Base-by-base conservation (phyloP, 2,888 invertebrate species). In the Drosophila demipolita region DNA sequence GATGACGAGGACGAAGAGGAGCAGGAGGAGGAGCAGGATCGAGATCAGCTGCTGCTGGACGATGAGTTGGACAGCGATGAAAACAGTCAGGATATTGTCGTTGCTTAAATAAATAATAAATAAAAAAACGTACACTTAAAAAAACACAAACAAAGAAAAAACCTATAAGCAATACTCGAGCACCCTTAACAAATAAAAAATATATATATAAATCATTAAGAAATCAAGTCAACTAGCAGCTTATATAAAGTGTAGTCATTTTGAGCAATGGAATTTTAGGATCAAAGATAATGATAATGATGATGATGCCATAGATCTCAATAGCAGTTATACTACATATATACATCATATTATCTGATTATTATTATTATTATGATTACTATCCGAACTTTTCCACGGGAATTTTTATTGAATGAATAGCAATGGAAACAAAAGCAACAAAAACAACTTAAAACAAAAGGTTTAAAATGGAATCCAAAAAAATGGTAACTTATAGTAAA, bases 61-160 rank as follows among this genome's bases (percentile, higher is more conserved):
- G 75, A 78, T 35, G 87, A 95, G 40, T 70, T 88, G 48, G 90
- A 89, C 40, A 92, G 92, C 58, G 93, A 93, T 73, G 93, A 93
- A 66, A 93, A 93, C 70, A 93, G 93, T 54, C 93, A 93, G 74
- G 93, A 93, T 68, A 93, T 93, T 72, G 90, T 93, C 67, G 93
- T 93, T 68, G 92, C 92, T 78, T 93, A 93, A 45, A 45, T 45
- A 45, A 45, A 45, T 45, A 23, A 15, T 15, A 23, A 45, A 23
- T 23, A 23, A 26, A 75, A 26, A 57, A 42, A n/a, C 49, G 20
- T 59, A 62, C 53, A 66, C 61, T 58, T 58, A 59, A 73, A 63
- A 8, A 65, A 68, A 73, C 82, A 87, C 79, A 45, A 45, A 45
- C 64, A 52, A 64, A 80, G 75, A 79, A 75, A 70, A 74, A 75